A percentile compares a stretch with the other conserved stretches of the same genome.
Evolutionary conservation across 2,113 vertebrate species (phyloP).

Genomic region (Polypterus bichir): DNA sequence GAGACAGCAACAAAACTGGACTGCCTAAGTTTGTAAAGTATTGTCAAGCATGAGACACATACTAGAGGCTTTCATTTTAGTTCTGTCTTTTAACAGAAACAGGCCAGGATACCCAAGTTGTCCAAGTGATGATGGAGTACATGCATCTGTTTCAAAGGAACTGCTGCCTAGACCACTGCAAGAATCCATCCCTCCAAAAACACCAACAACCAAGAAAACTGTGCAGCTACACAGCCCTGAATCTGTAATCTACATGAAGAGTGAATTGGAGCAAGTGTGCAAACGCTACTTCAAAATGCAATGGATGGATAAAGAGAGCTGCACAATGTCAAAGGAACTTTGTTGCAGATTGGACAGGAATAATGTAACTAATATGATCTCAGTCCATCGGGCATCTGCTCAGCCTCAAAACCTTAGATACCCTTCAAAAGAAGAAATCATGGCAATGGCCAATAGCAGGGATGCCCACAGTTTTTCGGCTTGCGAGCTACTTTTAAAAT

Average conservation of each 20-base stretch:
- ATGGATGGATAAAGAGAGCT: background rate
- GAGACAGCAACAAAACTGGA: too few species aligned
- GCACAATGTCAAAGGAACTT: background rate
- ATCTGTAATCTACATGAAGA: background rate
- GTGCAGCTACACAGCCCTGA: conserved; percentile 3
- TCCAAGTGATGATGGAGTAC: conserved; percentile 3
- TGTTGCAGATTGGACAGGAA: background rate
- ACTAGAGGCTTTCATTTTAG: conserved; percentile 1
- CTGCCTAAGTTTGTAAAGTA: too few species aligned
- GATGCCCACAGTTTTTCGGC: too few species aligned
- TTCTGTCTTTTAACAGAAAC: too few species aligned
- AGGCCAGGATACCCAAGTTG: background rate
- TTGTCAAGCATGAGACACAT: too few species aligned
- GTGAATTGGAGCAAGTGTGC: background rate
- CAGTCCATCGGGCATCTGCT: background rate
- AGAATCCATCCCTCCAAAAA: conserved; percentile 1
- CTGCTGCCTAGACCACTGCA: background rate
- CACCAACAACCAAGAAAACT: conserved; percentile 5
- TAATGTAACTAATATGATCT: background rate
- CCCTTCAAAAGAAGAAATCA: conserved; percentile 2
- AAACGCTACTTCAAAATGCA: background rate
- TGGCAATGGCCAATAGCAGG: background rate
- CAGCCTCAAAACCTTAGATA: background rate
- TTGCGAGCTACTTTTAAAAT: too few species aligned
- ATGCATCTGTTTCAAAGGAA: conserved; percentile 1